Evolutionary conservation across 1,140 invertebrate species (phyloP).

Genomic region (Plutomurus gul): DNA sequence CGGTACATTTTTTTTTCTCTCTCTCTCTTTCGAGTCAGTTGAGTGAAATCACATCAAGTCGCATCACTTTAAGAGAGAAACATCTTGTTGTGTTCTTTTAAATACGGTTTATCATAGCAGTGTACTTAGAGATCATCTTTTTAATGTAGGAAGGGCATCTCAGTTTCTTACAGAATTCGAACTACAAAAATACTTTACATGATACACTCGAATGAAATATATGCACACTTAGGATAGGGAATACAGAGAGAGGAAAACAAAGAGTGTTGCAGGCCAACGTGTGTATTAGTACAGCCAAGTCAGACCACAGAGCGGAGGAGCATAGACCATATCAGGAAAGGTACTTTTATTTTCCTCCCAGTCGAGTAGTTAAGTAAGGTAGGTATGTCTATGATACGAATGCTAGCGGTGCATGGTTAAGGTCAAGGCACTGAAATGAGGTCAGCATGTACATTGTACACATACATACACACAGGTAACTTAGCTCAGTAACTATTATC

Average conservation of each 20-base stretch:
- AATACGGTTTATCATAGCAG: neutral
- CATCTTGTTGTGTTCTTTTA: neutral
- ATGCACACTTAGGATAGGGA: too few species aligned
- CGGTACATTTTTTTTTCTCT: conserved; percentile 5
- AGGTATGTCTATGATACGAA: neutral
- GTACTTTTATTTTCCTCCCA: conserved; percentile 27
- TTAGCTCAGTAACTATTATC: conserved; percentile 9
- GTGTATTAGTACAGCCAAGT: too few species aligned
- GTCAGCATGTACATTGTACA: neutral
- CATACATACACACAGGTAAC: neutral
- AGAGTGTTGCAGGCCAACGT: too few species aligned
- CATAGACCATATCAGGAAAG: neutral
- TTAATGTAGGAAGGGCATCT: too few species aligned
- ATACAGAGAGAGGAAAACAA: neutral
- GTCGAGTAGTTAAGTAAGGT: conserved; percentile 10
- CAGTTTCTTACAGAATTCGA: too few species aligned
- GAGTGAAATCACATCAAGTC: conserved; percentile 6
- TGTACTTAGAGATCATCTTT: neutral
- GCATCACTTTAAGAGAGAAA: neutral
- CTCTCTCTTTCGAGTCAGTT: neutral
- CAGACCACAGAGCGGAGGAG: neutral
- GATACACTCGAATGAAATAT: too few species aligned
- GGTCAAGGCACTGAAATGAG: conserved; percentile 25
- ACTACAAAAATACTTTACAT: too few species aligned
- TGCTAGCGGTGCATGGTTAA: conserved; percentile 25